Evolutionary conservation across 1,140 invertebrate species (phyloP), one percentile per base, ranked within the genome.

Genomic region (Bombus huntii): DNA sequence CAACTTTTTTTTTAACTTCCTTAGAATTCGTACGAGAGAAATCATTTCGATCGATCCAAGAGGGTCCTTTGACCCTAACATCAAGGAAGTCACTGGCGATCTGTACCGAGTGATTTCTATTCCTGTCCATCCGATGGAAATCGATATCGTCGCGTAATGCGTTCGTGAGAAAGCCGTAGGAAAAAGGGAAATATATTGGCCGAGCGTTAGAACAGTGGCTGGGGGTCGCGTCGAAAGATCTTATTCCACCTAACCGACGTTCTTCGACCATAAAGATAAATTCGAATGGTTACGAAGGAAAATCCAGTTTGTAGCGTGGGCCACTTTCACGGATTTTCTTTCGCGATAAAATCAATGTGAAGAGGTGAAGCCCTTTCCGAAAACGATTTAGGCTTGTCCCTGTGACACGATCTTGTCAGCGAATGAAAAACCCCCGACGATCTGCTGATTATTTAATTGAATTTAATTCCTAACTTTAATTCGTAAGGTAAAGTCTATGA

Each of bases 181-280:
- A 53, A 53, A 53, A 53, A 53, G 74, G 47, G 34, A 59, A 76
- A 76, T 76, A 76, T 59, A 76, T 76, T 28, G 74, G 47, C n/a
- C 9, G 53, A 31, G 28, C 31, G 53, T 6, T 25, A n/a, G 31
- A 10, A 53, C 9, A 5, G 34, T 34, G 74, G 31, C 25, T 22
- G 12, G 13, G 53, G 53, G 34, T 59, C 47, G 53, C 47, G 74
- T 47, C 22, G 75, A 78, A 78, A 65, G 57, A 65, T 78, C 75
- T 78, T 78, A 78, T 66, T 78, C 75, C 59, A 31, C 31, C 59
- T 65, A n/a, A 28, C 57, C 57, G 15, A n/a, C 75, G 57, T 42
- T 42, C 37, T 28, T 8, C 3, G 37, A 3, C 57, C 59, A 37
- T 66, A 65, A 65, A 65, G 75, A 77, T 77, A 77, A 77, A 77